Evolutionary conservation across 2,797 vertebrate genomes (phyloP).

Genomic region (Squalus acanthias): DNA sequence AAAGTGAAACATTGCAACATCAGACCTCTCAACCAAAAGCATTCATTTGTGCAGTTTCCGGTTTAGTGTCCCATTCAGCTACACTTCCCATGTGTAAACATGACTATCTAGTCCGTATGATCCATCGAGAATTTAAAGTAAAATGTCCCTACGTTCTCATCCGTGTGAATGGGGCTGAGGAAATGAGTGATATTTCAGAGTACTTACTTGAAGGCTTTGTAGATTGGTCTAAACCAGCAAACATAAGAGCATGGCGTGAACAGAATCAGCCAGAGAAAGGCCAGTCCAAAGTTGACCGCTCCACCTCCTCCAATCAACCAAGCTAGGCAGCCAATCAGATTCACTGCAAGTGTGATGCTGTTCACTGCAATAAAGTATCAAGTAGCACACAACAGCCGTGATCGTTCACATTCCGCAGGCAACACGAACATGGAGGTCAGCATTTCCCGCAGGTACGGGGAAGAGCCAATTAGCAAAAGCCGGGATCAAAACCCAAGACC

Average conservation of each 20-base stretch:
- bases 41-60: not conserved
- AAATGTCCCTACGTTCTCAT: not conserved
- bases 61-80: not conserved
- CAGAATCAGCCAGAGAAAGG: constrained; percentile 95
- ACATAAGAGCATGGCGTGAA: constrained; percentile 98
- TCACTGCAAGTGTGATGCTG: constrained; percentile 82
- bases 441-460: not conserved
- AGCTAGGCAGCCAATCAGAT: constrained; percentile 89
- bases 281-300: constrained; percentile 92
- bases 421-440: constrained; percentile 31
- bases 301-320: constrained; percentile 97
- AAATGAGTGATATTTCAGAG: constrained; percentile 40
- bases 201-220: constrained; percentile 98
- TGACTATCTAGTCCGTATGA: not conserved
- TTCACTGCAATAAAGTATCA: constrained; percentile 71
- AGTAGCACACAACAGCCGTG: constrained; percentile 35
- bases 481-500: not conserved
- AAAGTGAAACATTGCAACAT: not conserved
- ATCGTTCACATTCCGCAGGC: not conserved
- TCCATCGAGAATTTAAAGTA: not conserved
- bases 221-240: constrained; percentile 97
- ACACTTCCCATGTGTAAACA: not conserved
- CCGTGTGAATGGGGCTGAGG: constrained; percentile 26
- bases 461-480: not conserved
- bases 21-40: not conserved